phyloP scores from a whole-genome alignment of 2,888 invertebrate genomes.

The Spilarctia lutea region DNA sequence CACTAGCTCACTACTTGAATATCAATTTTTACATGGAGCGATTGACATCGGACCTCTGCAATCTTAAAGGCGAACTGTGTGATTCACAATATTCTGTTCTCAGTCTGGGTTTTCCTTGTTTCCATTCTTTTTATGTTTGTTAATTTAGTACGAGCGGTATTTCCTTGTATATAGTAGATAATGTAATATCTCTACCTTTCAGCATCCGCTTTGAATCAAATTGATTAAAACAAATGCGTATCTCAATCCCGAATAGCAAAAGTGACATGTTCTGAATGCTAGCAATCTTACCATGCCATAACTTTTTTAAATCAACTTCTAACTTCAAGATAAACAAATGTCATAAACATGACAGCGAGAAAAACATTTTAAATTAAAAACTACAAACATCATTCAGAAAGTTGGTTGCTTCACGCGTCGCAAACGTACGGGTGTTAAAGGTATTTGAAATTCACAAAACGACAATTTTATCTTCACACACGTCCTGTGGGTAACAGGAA shows the following conservation, averaged over 20 bases:
- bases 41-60: no score
- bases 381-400: not conserved
- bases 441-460: slow-evolving; percentile 6
- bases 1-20: no score
- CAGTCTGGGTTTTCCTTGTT: no score
- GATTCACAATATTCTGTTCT: no score
- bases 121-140: no score
- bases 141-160: no score
- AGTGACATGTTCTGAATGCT: not conserved
- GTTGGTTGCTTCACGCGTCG: not conserved
- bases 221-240: no score
- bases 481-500: not conserved
- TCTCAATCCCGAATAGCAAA: not conserved
- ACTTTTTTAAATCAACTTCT: not conserved
- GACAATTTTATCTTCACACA: not conserved
- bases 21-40: no score
- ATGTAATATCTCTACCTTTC: not conserved
- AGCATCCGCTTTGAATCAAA: not conserved
- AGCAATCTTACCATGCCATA: not conserved
- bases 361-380: slow-evolving; percentile 8
- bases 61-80: no score
- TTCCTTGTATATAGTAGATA: no score
- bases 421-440: not conserved
- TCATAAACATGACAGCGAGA: not conserved
- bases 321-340: not conserved